Evolutionary conservation across 2,797 vertebrate species (phyloP).

Genomic region (Alosa sapidissima): DNA sequence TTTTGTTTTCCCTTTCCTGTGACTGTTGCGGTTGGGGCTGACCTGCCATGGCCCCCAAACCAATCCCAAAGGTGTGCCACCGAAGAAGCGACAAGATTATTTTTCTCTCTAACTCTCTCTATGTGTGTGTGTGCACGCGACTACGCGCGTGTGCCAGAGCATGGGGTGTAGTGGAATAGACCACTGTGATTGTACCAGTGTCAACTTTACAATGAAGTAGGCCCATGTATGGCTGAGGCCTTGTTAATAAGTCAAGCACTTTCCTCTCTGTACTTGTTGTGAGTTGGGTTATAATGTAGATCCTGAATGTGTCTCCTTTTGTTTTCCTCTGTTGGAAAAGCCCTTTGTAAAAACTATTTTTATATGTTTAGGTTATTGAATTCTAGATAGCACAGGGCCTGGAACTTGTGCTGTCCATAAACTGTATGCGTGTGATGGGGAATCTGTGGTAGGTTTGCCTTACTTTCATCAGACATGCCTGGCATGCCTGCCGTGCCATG

Average conservation of each 20-base stretch:
- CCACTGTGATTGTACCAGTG: not conserved
- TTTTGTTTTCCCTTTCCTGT: constrained; percentile 8
- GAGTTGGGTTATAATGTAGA: not conserved
- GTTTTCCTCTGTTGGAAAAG: not conserved
- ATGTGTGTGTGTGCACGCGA: not conserved
- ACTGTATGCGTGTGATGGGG: not conserved
- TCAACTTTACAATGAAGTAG: not conserved
- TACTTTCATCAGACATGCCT: not conserved
- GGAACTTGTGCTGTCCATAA: not conserved
- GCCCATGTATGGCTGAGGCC: not conserved
- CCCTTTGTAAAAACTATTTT: constrained; percentile 3
- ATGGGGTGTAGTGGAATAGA: not conserved
- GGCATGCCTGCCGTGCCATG: not conserved
- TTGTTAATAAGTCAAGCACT: constrained; percentile 8
- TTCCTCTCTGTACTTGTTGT: not conserved
- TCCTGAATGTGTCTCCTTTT: not conserved
- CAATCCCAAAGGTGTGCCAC: not conserved
- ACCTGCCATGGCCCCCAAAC: not conserved
- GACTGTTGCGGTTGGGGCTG: not conserved
- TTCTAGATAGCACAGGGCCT: not conserved
- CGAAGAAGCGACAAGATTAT: not conserved
- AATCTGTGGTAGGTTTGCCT: not conserved
- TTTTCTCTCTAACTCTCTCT: not conserved
- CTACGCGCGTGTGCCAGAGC: not conserved
- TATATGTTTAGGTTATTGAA: not conserved